Evolutionary conservation across 2,113 vertebrate species (phyloP), one percentile per base, ranked within the genome.

Genomic region (Neogale vison): DNA sequence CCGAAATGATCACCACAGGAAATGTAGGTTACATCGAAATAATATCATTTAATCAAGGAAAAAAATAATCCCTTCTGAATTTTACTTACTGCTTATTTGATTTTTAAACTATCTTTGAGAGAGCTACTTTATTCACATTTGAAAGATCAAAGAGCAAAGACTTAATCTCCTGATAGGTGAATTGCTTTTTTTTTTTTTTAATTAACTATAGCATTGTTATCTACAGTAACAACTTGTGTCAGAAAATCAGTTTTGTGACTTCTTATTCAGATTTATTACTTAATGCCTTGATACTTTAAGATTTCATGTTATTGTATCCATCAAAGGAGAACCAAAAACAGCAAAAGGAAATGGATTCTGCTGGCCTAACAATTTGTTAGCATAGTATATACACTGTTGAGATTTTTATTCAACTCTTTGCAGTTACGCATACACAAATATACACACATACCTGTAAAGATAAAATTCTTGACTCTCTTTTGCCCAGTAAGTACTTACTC

Each of bases 271-370:
- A 24, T 80, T 69, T 90, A 92, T 91, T 8, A 86, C 63, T 81
- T 97, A 87, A 93, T 76, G 31, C 12, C 57, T 86, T 81, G 4
- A 31, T 83, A n/a, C 21, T 83, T 10, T 82, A 95, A 79, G 7
- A 80, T 80, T 88, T 91, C 45, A 59, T 89, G 7, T 96, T 95
- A 61, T 52, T 87, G 9, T 71, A 90, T 69, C 14, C 52, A 39
- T 95, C 26, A 91, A 36, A 80, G 45, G 36, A 83, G 82, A 67
- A 83, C n/a, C 90, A 77, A 85, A 80, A 96, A 45, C 7, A 93
- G 59, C 50, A 92, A 81, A 76, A 95, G 8, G 45, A 6, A 93
- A 50, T 8, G 34, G 71, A 87, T 15, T 61, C 6, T 76, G 7
- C 12, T 63, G 15, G 12, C 45, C 63, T 90, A 76, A 85, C 36